phyloP scores from a whole-genome alignment of 2,888 invertebrate species.

The Eupsilia transversa region DNA sequence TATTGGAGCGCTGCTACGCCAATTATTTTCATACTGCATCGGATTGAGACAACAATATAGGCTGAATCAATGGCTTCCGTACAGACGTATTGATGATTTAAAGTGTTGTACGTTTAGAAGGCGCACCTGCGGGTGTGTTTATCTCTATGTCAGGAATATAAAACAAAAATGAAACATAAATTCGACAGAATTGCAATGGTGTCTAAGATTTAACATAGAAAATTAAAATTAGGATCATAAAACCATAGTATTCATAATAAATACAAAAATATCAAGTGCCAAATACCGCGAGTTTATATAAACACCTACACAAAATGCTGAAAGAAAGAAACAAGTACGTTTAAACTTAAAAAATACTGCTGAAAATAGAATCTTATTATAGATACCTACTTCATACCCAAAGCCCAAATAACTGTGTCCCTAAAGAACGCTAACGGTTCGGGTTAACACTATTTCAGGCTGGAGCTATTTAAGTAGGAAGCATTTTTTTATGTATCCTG shows the following conservation, averaged over 20 bases:
- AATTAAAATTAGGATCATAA: background rate
- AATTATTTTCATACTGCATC: conserved; percentile 24
- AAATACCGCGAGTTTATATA: background rate
- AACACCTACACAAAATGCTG: background rate
- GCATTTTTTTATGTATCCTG: background rate
- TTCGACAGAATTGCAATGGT: background rate
- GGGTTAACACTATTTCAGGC: background rate
- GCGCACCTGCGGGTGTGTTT: background rate
- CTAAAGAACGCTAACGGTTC: background rate
- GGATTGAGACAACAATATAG: background rate
- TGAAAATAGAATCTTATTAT: background rate
- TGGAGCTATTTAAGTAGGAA: background rate
- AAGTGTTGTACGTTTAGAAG: background rate
- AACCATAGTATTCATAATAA: background rate
- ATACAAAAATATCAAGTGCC: background rate
- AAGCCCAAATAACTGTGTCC: background rate
- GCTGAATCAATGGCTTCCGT: background rate
- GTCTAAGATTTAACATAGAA: background rate
- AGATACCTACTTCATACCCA: too few relatives aligned
- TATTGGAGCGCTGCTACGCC: conserved; percentile 12
- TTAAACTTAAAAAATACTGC: too few relatives aligned
- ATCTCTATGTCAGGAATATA: background rate
- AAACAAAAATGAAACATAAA: background rate
- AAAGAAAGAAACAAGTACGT: background rate
- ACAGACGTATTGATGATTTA: background rate